Evolutionary conservation across 2,888 invertebrate species (phyloP).

Genomic region (Gryllus longicercus): DNA sequence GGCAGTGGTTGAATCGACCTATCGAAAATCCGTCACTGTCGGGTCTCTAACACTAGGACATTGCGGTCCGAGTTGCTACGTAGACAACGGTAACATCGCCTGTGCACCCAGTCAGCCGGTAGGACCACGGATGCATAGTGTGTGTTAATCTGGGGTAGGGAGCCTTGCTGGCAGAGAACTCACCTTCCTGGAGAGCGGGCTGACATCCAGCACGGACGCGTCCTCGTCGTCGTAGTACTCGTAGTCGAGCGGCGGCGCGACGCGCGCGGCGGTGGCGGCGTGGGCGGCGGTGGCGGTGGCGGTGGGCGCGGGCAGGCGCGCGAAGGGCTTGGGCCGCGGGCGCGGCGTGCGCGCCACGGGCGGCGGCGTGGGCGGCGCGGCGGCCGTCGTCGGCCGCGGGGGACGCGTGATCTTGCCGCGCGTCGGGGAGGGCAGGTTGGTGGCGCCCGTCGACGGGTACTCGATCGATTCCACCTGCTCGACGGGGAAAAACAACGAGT

Average conservation of each 20-base stretch:
- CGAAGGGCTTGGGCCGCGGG: slow-evolving; percentile 38
- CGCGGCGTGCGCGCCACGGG: not conserved
- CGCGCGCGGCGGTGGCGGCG: slow-evolving; percentile 38
- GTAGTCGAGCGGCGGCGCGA: slow-evolving; percentile 53
- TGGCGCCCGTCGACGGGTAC: not conserved
- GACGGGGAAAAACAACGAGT: too few species aligned
- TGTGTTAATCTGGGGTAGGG: not conserved
- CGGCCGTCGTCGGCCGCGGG: slow-evolving; percentile 20
- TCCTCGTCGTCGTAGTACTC: slow-evolving; percentile 69
- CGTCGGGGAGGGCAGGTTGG: not conserved
- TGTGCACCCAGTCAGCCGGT: too few species aligned
- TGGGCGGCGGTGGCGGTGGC: not conserved
- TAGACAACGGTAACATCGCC: too few species aligned
- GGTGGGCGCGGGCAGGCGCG: slow-evolving; percentile 32
- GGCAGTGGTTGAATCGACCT: too few species aligned
- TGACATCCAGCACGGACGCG: slow-evolving; percentile 53
- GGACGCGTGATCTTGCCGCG: slow-evolving; percentile 32
- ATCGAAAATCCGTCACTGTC: too few species aligned
- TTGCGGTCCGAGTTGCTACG: too few species aligned
- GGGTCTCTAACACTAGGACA: too few species aligned
- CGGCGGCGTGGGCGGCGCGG: not conserved
- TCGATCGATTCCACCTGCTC: not conserved
- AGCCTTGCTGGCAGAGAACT: slow-evolving; percentile 28
- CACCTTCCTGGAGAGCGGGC: slow-evolving; percentile 55
- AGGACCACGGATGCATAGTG: too few species aligned